These are phyloP conservation scores for Bettongia penicillata DNA, from an alignment of 2,113 vertebrate genomes.

Conservation along the genomic window DNA sequence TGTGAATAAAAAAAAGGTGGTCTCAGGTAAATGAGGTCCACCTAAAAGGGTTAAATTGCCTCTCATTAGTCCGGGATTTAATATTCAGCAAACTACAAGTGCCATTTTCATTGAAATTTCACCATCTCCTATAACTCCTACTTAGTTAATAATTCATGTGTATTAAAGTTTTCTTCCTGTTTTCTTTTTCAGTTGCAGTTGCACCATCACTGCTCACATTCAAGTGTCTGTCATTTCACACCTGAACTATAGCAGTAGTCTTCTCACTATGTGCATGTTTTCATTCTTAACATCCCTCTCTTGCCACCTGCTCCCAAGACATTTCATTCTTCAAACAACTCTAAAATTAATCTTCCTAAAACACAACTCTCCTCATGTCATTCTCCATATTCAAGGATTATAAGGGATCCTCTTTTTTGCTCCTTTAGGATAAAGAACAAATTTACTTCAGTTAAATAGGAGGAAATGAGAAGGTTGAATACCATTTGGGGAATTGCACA, in stretches of 20 bases:
- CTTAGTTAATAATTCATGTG: neutral
- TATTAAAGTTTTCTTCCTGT: neutral
- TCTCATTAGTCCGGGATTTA: neutral
- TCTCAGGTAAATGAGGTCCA: neutral
- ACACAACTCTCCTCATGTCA: neutral
- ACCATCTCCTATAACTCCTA: neutral
- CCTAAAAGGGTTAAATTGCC: neutral
- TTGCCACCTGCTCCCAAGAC: neutral
- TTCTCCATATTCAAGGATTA: neutral
- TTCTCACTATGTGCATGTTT: neutral
- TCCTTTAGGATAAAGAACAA: neutral
- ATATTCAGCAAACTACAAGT: neutral
- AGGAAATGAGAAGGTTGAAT: neutral
- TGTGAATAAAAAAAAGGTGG: neutral
- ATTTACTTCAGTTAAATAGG: neutral
- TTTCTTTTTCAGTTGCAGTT: neutral
- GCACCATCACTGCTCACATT: neutral
- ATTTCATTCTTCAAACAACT: neutral
- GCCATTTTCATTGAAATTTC: neutral
- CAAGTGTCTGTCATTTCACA: neutral
- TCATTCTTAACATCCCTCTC: neutral
- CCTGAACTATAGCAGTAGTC: neutral
- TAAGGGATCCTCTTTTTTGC: neutral
- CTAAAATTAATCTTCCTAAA: neutral
- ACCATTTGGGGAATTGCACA: neutral